Evolutionary conservation across 2,888 invertebrate species (phyloP).

Genomic region (Elysia crispata): DNA sequence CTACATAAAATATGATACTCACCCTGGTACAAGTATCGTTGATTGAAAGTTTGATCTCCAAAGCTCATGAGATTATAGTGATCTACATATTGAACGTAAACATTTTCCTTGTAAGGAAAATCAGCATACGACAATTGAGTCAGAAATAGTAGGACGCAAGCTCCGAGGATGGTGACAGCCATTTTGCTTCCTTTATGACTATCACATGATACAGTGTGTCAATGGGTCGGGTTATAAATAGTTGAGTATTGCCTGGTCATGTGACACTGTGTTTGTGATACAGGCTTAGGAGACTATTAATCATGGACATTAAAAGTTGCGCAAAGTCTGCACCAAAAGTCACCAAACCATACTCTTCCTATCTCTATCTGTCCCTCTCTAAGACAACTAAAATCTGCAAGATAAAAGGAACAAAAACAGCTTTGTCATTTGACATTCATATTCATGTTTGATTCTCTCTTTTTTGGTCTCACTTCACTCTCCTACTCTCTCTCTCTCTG

Average conservation of each 20-base stretch:
- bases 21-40: slow-evolving; percentile 70
- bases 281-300: not conserved
- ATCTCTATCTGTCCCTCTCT: too few relatives aligned
- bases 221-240: not conserved
- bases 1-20: slow-evolving; percentile 39
- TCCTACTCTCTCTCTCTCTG: too few relatives aligned
- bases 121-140: slow-evolving; percentile 4
- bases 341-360: too few relatives aligned
- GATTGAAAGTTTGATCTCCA: slow-evolving; percentile 65
- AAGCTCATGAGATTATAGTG: slow-evolving; percentile 68
- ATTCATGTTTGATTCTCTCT: too few relatives aligned
- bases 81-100: slow-evolving; percentile 69
- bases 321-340: too few relatives aligned
- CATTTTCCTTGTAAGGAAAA: slow-evolving; percentile 61
- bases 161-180: slow-evolving; percentile 18
- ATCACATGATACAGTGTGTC: slow-evolving; percentile 21
- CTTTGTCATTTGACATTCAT: too few relatives aligned
- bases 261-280: not conserved
- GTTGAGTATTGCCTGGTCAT: not conserved
- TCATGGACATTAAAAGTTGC: too few relatives aligned
- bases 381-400: too few relatives aligned
- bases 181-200: slow-evolving; percentile 38
- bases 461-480: too few relatives aligned
- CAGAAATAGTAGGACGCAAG: not conserved
- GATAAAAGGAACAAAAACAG: too few relatives aligned